Evolutionary conservation across 2,888 invertebrate species (phyloP).

Genomic region (Macrosoma leucophasiata): DNA sequence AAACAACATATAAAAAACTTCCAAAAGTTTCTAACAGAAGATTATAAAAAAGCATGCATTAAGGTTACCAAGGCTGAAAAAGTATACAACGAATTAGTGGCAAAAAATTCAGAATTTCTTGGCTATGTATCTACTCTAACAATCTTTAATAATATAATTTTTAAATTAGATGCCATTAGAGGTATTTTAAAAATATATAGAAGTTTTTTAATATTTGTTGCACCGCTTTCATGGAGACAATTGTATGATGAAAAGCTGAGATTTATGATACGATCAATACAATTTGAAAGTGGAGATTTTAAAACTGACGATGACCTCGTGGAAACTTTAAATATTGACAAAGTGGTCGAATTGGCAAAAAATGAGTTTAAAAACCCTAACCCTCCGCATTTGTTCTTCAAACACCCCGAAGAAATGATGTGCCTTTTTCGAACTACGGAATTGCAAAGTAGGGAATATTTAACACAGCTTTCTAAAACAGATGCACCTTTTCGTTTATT

Average conservation of each 20-base stretch:
- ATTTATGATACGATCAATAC: conserved; percentile 49
- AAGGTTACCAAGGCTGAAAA: conserved; percentile 53
- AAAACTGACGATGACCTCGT: conserved; percentile 58
- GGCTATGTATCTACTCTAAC: conserved; percentile 49
- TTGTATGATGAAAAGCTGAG: conserved; percentile 50
- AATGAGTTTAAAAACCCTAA: conserved; percentile 49
- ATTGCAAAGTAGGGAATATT: conserved; percentile 65
- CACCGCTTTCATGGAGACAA: conserved; percentile 63
- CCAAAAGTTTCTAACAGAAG: conserved; percentile 63
- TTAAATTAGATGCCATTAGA: conserved; percentile 61
- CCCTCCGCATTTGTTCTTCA: conserved; percentile 47
- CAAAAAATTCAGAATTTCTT: conserved; percentile 54
- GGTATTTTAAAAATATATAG: conserved; percentile 56
- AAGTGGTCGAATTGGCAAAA: conserved; percentile 53
- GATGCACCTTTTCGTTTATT: conserved; percentile 47
- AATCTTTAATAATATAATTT: conserved; percentile 55
- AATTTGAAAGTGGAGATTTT: conserved; percentile 57
- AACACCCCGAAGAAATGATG: conserved; percentile 52
- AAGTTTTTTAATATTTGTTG: conserved; percentile 56
- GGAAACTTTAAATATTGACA: conserved; percentile 58
- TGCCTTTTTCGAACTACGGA: conserved; percentile 63
- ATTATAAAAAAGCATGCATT: conserved; percentile 58
- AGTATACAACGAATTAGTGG: conserved; percentile 42
- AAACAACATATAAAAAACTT: conserved; percentile 60
- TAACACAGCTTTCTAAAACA: conserved; percentile 56